Base-by-base conservation (phyloP, 2,888 invertebrate species). In the Calameuta pallipes region DNA sequence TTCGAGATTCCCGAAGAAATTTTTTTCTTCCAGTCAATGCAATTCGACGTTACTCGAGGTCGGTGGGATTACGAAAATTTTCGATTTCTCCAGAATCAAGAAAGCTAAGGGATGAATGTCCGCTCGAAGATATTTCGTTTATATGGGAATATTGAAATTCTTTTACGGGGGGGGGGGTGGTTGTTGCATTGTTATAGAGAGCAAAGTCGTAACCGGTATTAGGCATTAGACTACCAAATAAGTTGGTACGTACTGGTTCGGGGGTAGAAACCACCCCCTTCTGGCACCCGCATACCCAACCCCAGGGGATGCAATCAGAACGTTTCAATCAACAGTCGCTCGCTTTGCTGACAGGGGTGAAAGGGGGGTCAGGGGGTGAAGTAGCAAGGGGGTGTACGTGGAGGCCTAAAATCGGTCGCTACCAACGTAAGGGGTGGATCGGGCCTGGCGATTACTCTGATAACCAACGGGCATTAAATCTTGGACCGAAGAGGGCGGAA, bases 211-310 rank as follows among this genome's bases (percentile, higher is more conserved):
- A 56, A 83, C 85, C 83, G 83, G 87, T 83, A 85, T 89, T 86
- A 88, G 87, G 89, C 88, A 91, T 91, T 91, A 90, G 90, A 91
- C 90, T 91, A 90, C 90, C 91, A 91, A 91, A 91, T 91, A 91
- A 91, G 91, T 90, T 89, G 88, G 89, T 89, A 87, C 87, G 86
- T 80, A 82, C 81, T 78, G 83, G 82, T 82, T 81, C 79, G 78
- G 34, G 56, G 79, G 75, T 83, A 74, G 75, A 73, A 75, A 75
- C 85, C 85, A 31, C 11, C 35, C 35, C 83, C 84, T 76, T 76
- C 83, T 80, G 83, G 84, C 87, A 83, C 87, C 88, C 88, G 88
- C 88, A 86, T 86, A 83, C 88, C 88, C 84, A 87, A 87, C 88
- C 90, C 89, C 85, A 86, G 88, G 91, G 91, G 89, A 89, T 88